Conservation (phyloP, 2,797 vertebrate species). For the Morelia viridis region DNA sequence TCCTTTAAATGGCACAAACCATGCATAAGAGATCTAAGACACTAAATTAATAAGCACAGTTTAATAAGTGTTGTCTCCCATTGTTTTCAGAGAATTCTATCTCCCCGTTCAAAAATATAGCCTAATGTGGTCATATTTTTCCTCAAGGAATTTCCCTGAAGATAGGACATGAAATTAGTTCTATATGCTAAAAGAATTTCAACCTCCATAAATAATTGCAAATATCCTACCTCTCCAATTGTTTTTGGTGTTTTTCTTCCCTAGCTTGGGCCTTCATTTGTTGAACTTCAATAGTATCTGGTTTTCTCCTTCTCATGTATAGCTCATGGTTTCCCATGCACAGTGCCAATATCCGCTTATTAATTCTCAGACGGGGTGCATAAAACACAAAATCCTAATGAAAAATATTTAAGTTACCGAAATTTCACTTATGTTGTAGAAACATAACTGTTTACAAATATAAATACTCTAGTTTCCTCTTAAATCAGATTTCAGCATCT, state of each 20-base stretch:
- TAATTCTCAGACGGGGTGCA: constrained; percentile 94
- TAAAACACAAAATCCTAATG: constrained; percentile 96
- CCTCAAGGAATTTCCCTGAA: background rate
- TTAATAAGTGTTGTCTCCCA: background rate
- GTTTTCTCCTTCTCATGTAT: constrained; percentile 96
- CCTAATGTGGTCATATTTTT: background rate
- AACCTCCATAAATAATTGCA: constrained; percentile 8
- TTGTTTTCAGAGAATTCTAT: constrained; percentile 1
- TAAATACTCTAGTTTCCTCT: background rate
- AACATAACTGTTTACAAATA: background rate
- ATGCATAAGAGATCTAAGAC: background rate
- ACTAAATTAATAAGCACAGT: background rate
- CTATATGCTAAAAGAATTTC: constrained; percentile 31
- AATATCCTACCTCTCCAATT: constrained; percentile 88
- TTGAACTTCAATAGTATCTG: constrained; percentile 97
- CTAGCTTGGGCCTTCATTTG: constrained; percentile 98
- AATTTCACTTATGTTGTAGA: background rate
- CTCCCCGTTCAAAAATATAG: background rate
- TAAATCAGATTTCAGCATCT: background rate
- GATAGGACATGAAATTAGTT: constrained; percentile 5
- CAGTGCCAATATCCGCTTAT: constrained; percentile 93
- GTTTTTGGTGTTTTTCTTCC: constrained; percentile 98
- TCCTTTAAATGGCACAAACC: background rate
- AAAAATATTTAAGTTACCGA: constrained; percentile 50
- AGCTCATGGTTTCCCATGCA: constrained; percentile 99